Evolutionary conservation across 2,113 vertebrate genomes (phyloP).

Genomic region (Leuciscus idus): DNA sequence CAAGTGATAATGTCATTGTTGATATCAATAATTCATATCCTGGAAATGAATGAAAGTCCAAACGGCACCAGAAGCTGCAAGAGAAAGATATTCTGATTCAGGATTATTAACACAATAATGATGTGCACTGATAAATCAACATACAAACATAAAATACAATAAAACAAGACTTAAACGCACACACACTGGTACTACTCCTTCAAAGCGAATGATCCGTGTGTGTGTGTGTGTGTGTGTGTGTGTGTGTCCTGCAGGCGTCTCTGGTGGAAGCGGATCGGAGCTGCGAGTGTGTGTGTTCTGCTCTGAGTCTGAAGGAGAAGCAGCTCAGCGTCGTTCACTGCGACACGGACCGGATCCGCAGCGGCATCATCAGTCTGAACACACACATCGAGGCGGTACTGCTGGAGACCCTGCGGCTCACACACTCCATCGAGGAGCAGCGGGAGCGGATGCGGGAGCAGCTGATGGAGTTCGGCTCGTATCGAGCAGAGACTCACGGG

Average conservation of each 20-base stretch:
- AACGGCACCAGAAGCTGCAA: no score
- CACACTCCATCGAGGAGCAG: conserved; percentile 52
- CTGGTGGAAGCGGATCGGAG: conserved; percentile 60
- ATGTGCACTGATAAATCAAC: no score
- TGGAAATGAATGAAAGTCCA: no score
- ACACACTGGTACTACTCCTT: no score
- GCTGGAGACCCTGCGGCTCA: conserved; percentile 61
- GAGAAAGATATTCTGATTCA: no score
- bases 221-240: no score
- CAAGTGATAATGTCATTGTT: no score
- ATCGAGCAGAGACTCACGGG: conserved; percentile 66
- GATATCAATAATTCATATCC: no score
- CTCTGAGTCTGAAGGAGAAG: conserved; percentile 59
- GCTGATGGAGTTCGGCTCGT: conserved; percentile 53
- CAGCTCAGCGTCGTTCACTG: conserved; percentile 54
- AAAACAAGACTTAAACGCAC: no score
- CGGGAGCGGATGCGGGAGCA: conserved; percentile 44
- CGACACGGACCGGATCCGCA: conserved; percentile 56
- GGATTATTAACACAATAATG: no score
- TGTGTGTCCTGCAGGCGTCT: conserved; percentile 41
- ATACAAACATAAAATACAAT: no score
- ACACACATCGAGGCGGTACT: conserved; percentile 47
- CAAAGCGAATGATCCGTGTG: no score
- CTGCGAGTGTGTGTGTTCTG: conserved; percentile 40
- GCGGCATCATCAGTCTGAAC: conserved; percentile 24